Evolutionary conservation across 2,888 invertebrate genomes (phyloP).

Genomic region (Odontocerum albicorne): DNA sequence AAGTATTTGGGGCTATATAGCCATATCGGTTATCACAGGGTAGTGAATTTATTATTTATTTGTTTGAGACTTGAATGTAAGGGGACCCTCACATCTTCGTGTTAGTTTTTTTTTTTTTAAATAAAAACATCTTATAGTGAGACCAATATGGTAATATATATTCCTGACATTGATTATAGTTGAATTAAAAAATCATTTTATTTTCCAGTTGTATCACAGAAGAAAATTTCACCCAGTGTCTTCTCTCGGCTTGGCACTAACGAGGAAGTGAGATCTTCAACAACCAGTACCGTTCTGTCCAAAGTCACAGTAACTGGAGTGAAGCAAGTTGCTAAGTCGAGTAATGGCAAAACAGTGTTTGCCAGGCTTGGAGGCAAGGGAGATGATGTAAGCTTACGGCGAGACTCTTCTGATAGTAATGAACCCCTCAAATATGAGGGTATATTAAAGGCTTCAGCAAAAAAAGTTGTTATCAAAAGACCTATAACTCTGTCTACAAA

Average conservation of each 20-base stretch:
- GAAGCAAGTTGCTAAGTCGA: slow-evolving; percentile 35
- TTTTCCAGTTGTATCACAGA: slow-evolving; percentile 32
- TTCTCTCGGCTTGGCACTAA: slow-evolving; percentile 50
- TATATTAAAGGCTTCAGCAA: slow-evolving; percentile 42
- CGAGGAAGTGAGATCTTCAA: slow-evolving; percentile 9
- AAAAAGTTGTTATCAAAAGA: slow-evolving; percentile 44
- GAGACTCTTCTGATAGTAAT: slow-evolving; percentile 22
- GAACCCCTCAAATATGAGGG: slow-evolving; percentile 53
- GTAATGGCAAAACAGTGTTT: slow-evolving; percentile 46
- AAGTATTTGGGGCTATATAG: too few relatives aligned
- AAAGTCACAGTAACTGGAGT: slow-evolving; percentile 39
- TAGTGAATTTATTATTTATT: too few relatives aligned
- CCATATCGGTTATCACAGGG: too few relatives aligned
- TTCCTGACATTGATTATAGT: too few relatives aligned
- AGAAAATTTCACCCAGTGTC: slow-evolving; percentile 43
- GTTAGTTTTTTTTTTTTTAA: too few relatives aligned
- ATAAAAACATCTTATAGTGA: too few relatives aligned
- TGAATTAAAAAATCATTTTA: neutral
- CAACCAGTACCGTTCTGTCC: neutral
- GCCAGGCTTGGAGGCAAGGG: slow-evolving; percentile 49
- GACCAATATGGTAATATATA: too few relatives aligned
- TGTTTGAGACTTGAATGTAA: too few relatives aligned
- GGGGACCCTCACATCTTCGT: too few relatives aligned
- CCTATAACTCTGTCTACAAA: slow-evolving; percentile 46
- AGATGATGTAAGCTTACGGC: slow-evolving; percentile 12